These are phyloP conservation scores for Catalaphyllia jardinei DNA, from an alignment of 64 coral and sea anemone genomes.

Conservation along the genomic window DNA sequence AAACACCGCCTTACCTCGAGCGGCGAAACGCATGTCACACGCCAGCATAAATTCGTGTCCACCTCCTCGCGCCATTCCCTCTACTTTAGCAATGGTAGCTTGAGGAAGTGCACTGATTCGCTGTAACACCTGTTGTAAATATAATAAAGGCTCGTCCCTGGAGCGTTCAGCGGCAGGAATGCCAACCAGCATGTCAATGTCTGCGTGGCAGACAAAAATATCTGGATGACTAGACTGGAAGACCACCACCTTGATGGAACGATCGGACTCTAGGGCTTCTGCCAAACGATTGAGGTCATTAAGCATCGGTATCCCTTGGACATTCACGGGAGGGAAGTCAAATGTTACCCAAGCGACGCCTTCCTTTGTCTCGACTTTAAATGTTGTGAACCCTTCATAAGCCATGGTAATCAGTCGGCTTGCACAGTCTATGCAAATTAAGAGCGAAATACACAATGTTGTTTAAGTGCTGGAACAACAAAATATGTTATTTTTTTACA, in stretches of 20 bases:
- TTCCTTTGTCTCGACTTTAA: conserved; percentile 73
- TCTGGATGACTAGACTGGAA: conserved; percentile 86
- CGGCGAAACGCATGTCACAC: conserved; percentile 92
- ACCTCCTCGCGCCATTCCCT: conserved; percentile 86
- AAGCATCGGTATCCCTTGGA: conserved; percentile 85
- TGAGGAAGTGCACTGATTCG: conserved; percentile 81
- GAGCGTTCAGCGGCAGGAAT: conserved; percentile 66
- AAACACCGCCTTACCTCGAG: conserved; percentile 83
- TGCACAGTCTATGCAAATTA: neutral
- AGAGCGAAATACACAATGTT: neutral
- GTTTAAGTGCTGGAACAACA: too few relatives aligned
- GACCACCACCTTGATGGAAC: conserved; percentile 77
- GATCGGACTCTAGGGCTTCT: conserved; percentile 68
- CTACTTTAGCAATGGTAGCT: conserved; percentile 90
- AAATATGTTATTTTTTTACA: too few relatives aligned
- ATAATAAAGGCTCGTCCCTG: conserved; percentile 68
- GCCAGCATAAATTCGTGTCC: conserved; percentile 93
- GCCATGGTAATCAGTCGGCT: conserved; percentile 44
- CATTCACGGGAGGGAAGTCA: conserved; percentile 91
- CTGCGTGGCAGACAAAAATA: conserved; percentile 90
- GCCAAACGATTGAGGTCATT: conserved; percentile 75
- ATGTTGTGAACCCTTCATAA: conserved; percentile 74
- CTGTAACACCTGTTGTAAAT: conserved; percentile 75
- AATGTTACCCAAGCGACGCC: conserved; percentile 85
- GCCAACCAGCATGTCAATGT: conserved; percentile 88